Evolutionary conservation across 2,888 invertebrate species (phyloP).

Genomic region (Endomychus coccineus): DNA sequence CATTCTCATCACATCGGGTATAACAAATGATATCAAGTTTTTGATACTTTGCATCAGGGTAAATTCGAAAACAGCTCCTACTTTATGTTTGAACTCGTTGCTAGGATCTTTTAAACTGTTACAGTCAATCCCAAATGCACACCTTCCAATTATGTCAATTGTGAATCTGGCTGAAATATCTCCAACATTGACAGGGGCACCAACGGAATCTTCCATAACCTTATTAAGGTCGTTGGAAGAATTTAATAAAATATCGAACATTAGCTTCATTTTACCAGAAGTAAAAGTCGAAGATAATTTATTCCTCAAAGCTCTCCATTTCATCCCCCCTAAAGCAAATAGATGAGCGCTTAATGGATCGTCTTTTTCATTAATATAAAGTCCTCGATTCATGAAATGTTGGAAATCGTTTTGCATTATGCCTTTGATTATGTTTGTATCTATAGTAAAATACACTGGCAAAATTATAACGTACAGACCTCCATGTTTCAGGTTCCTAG

Average conservation of each 20-base stretch:
- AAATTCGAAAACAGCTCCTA: slow-evolving; percentile 35
- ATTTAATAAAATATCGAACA: slow-evolving; percentile 54
- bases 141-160: slow-evolving; percentile 55
- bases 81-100: slow-evolving; percentile 45
- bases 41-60: slow-evolving; percentile 33
- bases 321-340: slow-evolving; percentile 50
- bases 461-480: slow-evolving; percentile 57
- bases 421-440: slow-evolving; percentile 53
- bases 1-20: slow-evolving; percentile 32
- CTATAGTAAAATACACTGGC: slow-evolving; percentile 55
- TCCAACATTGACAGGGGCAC: slow-evolving; percentile 37
- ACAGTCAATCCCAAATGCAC: slow-evolving; percentile 56
- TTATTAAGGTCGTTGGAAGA: slow-evolving; percentile 49
- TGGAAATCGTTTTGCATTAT: slow-evolving; percentile 54
- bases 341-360: slow-evolving; percentile 56
- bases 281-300: slow-evolving; percentile 62
- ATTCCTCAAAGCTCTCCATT: slow-evolving; percentile 57
- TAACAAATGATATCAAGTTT: background rate
- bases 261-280: slow-evolving; percentile 57
- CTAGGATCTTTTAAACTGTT: slow-evolving; percentile 50
- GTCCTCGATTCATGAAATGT: slow-evolving; percentile 59
- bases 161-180: slow-evolving; percentile 53
- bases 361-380: slow-evolving; percentile 52
- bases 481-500: slow-evolving; percentile 39
- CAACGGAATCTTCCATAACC: background rate